Percentiles rank a stretch among this genome's conserved stretches.
These are phyloP conservation scores for Formicarius rufipectus DNA, from an alignment of 2,113 vertebrate species.

Conservation along the genomic window DNA sequence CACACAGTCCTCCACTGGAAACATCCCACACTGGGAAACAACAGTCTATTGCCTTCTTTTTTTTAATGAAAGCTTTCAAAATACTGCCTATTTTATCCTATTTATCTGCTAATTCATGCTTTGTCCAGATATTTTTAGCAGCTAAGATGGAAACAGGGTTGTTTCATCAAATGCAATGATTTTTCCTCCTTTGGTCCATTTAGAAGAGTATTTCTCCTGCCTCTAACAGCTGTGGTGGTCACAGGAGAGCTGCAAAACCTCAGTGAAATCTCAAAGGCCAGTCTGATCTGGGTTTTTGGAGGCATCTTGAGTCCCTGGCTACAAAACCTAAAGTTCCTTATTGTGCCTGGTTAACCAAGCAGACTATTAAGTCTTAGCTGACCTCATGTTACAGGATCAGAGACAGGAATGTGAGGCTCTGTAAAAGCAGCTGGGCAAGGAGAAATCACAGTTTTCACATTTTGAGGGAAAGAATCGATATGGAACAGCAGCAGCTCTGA, in stretches of 20 bases:
- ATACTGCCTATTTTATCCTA: background rate
- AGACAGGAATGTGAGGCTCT: background rate
- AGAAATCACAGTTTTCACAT: background rate
- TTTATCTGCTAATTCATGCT: background rate
- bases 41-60: background rate
- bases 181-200: background rate
- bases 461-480: background rate
- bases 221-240: background rate
- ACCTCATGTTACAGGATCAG: background rate
- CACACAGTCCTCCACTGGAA: background rate
- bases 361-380: background rate
- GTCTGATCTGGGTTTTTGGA: background rate
- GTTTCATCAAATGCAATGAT: background rate
- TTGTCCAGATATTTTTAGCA: background rate
- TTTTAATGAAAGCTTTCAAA: background rate
- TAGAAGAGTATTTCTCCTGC: background rate
- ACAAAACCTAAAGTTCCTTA: background rate
- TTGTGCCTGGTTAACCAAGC: background rate
- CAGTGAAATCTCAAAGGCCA: background rate
- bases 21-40: background rate
- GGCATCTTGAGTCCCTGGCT: background rate
- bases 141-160: background rate
- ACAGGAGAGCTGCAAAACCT: no score
- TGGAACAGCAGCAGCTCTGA: background rate
- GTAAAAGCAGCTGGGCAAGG: background rate